Evolutionary conservation across 2,797 vertebrate species (phyloP), one percentile per base, ranked within the genome.

Genomic region (Hoplostethus atlanticus): DNA sequence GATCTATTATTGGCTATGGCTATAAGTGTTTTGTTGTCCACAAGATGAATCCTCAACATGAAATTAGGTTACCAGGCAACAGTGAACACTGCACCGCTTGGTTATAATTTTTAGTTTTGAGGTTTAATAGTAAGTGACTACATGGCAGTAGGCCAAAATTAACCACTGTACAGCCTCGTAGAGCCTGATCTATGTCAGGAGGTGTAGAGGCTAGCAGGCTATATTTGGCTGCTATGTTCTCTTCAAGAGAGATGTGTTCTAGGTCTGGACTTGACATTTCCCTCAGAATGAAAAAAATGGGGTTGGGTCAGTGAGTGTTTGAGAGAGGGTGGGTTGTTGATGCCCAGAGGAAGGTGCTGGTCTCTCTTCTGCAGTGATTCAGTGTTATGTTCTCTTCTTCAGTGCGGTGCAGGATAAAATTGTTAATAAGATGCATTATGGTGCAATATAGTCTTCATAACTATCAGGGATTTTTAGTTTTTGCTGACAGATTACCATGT

Each of bases 51-150:
- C 79, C 82, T 78, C 86, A 89, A 85, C 85, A 87, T 90, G 84
- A 81, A 85, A 90, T 89, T 84, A 90, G 86, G 91, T 93, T 90
- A 90, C 91, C 86, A 92, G 85, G 91, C 91, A 93, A 93, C 91
- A 85, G 84, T 84, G 80, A 87, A 82, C 68, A 79, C 87, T 87
- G 79, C 52, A 67, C 74, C 69, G 80, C 83, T 75, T 56, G 68
- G 66, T 84, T 89, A 89, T 86, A 72, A 89, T 93, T 91, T 91
- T 81, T 81, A 85, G 86, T 90, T 90, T 82, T 85, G 86, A 91
- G 85, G 87, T 84, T 88, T 88, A 84, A 91, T 90, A 85, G 84
- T 90, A 86, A 90, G 86, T 87, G 89, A 90, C 90, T 89, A 62
- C 74, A 85, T 92, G 90, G 90, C 90, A 85, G 83, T 31, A 61